Evolutionary conservation across 2,888 invertebrate genomes (phyloP).

Genomic region (Chymomyza caudatula): DNA sequence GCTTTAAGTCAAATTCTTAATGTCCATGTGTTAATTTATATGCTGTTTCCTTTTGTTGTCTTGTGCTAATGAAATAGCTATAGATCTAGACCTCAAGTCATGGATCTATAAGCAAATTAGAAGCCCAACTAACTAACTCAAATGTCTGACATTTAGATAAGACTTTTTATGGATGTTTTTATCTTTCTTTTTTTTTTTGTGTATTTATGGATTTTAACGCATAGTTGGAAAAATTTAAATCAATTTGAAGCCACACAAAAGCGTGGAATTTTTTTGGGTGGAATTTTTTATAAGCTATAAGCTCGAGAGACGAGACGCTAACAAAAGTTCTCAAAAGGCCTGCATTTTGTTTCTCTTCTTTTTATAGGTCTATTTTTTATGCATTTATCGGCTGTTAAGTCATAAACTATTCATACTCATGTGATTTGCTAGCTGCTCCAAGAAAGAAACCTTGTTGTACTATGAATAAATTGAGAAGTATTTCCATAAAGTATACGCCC

Average conservation of each 20-base stretch:
- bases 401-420: background rate
- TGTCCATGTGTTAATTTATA: slow-evolving; percentile 39
- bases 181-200: background rate
- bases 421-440: background rate
- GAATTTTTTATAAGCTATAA: slow-evolving; percentile 32
- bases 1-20: background rate
- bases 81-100: background rate
- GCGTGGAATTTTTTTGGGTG: slow-evolving; percentile 23
- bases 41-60: background rate
- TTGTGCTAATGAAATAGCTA: background rate
- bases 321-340: background rate
- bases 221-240: slow-evolving; percentile 38
- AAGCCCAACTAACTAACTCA: background rate
- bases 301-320: background rate
- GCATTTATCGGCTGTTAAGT: background rate
- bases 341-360: background rate
- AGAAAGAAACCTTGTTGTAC: no score
- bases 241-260: background rate
- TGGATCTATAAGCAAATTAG: background rate
- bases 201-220: slow-evolving; percentile 21
- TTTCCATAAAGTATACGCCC: no score
- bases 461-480: no score
- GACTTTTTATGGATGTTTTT: background rate
- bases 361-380: background rate
- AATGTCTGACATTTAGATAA: background rate